Conservation (phyloP, 2,113 vertebrate species). For the Rhinolophus ferrumequinum region DNA sequence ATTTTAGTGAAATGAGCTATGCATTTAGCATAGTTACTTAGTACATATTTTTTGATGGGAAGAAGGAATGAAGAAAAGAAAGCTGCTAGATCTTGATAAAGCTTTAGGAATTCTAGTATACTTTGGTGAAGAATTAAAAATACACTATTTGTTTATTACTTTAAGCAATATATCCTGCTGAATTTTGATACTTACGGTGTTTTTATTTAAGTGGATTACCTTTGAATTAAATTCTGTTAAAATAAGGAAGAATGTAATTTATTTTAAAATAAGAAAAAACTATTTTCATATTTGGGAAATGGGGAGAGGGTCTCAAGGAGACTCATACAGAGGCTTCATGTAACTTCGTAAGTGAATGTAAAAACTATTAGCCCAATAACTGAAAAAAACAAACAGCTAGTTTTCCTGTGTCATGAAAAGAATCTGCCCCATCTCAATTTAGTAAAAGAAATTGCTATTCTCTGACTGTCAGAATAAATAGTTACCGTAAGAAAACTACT, state of each 20-base stretch:
- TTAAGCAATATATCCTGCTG: neutral
- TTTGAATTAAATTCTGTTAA: constrained; percentile 52
- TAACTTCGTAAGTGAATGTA: constrained; percentile 16
- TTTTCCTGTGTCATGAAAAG: constrained; percentile 29
- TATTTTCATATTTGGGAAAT: constrained; percentile 39
- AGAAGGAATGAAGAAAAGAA: neutral
- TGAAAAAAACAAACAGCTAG: neutral
- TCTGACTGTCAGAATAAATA: neutral
- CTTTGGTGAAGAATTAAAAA: constrained; percentile 43
- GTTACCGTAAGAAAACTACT: neutral
- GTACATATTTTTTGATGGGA: neutral
- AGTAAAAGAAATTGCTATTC: neutral
- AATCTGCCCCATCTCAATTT: neutral
- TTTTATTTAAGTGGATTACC: constrained; percentile 55
- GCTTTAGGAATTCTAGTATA: neutral
- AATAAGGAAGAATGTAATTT: constrained; percentile 9
- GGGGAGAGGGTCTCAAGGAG: neutral
- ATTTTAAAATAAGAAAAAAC: constrained; percentile 50
- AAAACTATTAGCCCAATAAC: constrained; percentile 17
- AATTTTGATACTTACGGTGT: constrained; percentile 31
- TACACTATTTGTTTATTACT: neutral
- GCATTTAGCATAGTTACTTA: neutral
- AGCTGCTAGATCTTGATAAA: neutral
- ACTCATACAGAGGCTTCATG: neutral
- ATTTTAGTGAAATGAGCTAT: constrained; percentile 3